Percentiles rank a stretch among this genome's conserved stretches.
Conservation (phyloP, 1,140 invertebrate genomes). For the Drosophila nigrodunni region DNA sequence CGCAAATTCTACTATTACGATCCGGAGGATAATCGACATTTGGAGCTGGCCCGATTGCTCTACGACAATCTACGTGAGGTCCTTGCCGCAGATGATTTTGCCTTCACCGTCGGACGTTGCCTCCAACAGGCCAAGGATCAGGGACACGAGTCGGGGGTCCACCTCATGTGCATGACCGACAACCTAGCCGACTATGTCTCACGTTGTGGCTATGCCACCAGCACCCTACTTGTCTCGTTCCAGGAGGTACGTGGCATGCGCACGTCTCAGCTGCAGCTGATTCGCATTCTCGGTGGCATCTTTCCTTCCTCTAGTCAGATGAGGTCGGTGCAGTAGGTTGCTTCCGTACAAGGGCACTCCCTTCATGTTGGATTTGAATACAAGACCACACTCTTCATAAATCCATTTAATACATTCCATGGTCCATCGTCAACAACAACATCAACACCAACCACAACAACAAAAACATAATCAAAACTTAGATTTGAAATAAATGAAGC, state of each 20-base stretch:
- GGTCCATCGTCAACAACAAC: background rate
- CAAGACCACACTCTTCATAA: background rate
- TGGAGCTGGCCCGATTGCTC: constrained; percentile 17
- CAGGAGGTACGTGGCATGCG: constrained; percentile 46
- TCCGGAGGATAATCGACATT: constrained; percentile 44
- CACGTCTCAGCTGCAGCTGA: constrained; percentile 32
- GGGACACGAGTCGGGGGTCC: constrained; percentile 29
- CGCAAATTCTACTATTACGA: constrained; percentile 48
- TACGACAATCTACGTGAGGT: constrained; percentile 16
- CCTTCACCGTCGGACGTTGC: constrained; percentile 36
- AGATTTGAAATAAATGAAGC: background rate
- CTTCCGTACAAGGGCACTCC: background rate
- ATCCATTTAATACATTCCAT: background rate
- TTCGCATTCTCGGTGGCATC: constrained; percentile 40
- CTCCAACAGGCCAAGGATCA: constrained; percentile 32
- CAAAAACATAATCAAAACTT: no score
- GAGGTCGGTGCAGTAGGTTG: background rate
- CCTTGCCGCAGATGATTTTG: constrained; percentile 18
- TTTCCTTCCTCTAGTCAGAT: background rate
- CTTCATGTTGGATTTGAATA: background rate
- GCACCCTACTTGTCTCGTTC: constrained; percentile 40
- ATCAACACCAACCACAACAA: background rate
- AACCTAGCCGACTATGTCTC: constrained; percentile 40
- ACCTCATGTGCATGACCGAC: constrained; percentile 55
- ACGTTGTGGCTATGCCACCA: constrained; percentile 50